Evolutionary conservation across 2,888 invertebrate genomes (phyloP).

Genomic region (Oegoconia quadripuncta): DNA sequence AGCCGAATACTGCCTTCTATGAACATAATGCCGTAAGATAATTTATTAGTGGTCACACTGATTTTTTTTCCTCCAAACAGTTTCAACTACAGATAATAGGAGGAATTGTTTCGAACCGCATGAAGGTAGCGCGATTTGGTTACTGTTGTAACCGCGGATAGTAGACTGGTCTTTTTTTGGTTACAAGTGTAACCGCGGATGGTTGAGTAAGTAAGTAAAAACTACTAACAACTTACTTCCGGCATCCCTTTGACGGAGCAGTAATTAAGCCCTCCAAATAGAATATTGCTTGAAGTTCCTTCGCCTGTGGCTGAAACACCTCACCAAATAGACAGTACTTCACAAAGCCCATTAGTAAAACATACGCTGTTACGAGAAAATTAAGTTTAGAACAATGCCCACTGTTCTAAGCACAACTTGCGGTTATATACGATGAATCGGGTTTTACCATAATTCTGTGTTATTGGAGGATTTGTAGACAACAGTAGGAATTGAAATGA

Average conservation of each 20-base stretch:
- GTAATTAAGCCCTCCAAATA: neutral
- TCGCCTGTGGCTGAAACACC: neutral
- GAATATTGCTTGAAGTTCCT: neutral
- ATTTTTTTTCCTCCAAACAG: too few species aligned
- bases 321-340: slow-evolving; percentile 1
- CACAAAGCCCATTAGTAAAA: slow-evolving; percentile 6
- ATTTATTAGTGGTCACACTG: too few species aligned
- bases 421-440: slow-evolving; percentile 2
- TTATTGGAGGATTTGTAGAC: neutral
- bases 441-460: neutral
- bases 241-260: too few species aligned
- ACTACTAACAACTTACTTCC: neutral
- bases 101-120: too few species aligned
- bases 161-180: too few species aligned
- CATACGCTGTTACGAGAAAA: slow-evolving; percentile 4
- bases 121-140: too few species aligned
- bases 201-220: neutral
- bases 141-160: too few species aligned
- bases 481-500: neutral
- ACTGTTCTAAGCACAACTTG: slow-evolving; percentile 1
- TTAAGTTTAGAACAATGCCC: slow-evolving; percentile 9
- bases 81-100: too few species aligned
- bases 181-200: too few species aligned
- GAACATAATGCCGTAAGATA: too few species aligned
- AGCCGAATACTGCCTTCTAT: too few species aligned